Conservation (phyloP, 2,888 invertebrate genomes). For the Rhamnusium bicolor region DNA sequence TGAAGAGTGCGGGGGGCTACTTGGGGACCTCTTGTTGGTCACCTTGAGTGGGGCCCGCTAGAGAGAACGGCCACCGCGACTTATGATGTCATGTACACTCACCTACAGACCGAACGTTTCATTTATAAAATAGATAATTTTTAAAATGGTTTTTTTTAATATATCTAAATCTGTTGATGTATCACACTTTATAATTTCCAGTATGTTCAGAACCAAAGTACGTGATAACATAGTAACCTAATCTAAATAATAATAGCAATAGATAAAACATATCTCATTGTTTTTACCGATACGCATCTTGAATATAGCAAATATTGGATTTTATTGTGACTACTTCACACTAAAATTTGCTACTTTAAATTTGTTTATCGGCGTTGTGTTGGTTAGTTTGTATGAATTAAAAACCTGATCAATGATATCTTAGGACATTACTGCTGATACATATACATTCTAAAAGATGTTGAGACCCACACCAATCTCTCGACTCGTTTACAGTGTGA, state of each 20-base stretch:
- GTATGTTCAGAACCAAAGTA: neutral
- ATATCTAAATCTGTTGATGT: neutral
- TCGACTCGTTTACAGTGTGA: no score
- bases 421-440: neutral
- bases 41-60: conserved; percentile 48
- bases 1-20: conserved; percentile 29
- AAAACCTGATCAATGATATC: neutral
- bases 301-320: neutral
- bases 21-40: conserved; percentile 33
- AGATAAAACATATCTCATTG: neutral
- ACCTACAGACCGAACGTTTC: conserved; percentile 45
- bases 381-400: neutral
- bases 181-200: neutral
- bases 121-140: conserved; percentile 24
- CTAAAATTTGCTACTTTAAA: neutral
- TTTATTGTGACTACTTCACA: conserved; percentile 7
- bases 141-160: neutral
- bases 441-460: no score
- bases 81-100: conserved; percentile 56
- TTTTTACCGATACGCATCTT: conserved; percentile 4
- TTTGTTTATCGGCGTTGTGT: neutral
- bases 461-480: no score
- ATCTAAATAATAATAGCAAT: conserved; percentile 8
- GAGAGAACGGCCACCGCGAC: conserved; percentile 42
- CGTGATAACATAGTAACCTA: neutral